Evolutionary conservation across 2,888 invertebrate species (phyloP).

Genomic region (Orthosia gracilis): DNA sequence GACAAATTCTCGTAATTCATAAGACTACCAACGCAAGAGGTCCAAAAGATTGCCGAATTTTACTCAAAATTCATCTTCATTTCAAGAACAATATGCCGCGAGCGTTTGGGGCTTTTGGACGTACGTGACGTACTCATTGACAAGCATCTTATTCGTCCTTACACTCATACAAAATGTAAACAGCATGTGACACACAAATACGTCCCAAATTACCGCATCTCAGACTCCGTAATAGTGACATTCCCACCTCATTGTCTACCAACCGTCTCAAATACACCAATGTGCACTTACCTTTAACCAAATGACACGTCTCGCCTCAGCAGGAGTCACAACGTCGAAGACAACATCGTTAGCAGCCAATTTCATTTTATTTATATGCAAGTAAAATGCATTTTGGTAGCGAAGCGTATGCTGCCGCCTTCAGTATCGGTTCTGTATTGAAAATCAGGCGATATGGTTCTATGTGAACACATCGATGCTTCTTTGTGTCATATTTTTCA

Average conservation of each 20-base stretch:
- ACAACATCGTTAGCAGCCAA: conserved; percentile 62
- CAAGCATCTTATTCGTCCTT: no score
- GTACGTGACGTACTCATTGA: neutral
- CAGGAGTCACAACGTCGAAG: conserved; percentile 53
- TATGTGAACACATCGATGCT: conserved; percentile 9
- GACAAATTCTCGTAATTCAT: neutral
- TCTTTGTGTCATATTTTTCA: conserved; percentile 25
- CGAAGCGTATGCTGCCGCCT: neutral
- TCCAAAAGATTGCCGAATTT: no score
- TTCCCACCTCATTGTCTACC: conserved; percentile 27
- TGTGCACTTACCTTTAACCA: conserved; percentile 58
- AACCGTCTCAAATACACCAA: conserved; percentile 30
- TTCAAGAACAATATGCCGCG: no score
- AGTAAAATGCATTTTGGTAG: conserved; percentile 54
- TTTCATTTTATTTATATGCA: conserved; percentile 65
- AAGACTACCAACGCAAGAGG: no score
- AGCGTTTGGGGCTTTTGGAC: no score
- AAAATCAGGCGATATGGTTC: conserved; percentile 31
- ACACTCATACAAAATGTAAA: conserved; percentile 2
- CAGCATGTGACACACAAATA: neutral
- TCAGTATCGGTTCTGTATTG: conserved; percentile 10
- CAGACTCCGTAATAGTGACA: conserved; percentile 25
- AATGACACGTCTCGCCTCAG: conserved; percentile 33
- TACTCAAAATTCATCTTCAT: no score
- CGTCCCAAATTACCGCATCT: neutral